phyloP scores from a whole-genome alignment of 2,113 vertebrate genomes.

The Ophthalmolycus amberensis region DNA sequence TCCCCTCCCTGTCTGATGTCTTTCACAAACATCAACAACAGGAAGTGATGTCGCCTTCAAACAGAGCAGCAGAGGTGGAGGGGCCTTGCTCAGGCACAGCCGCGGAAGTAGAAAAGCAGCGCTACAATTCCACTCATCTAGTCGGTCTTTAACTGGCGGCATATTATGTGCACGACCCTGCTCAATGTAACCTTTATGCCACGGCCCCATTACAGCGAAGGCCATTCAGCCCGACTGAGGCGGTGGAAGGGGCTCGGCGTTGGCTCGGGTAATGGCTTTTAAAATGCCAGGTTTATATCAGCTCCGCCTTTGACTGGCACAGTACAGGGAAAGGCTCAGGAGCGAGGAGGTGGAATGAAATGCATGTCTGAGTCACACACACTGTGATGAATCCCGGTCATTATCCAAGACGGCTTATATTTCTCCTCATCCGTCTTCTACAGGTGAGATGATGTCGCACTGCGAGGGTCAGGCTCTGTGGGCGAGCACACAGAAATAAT shows the following conservation, averaged over 20 bases:
- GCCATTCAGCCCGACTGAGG: conserved; percentile 6
- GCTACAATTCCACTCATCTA: not conserved
- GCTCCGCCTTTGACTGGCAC: not conserved
- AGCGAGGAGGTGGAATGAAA: conserved; percentile 1
- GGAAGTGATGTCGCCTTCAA: not conserved
- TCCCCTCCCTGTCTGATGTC: too few species aligned
- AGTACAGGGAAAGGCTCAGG: not conserved
- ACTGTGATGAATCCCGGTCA: not conserved
- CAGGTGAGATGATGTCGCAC: not conserved
- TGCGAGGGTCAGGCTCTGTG: not conserved
- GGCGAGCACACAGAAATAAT: too few species aligned
- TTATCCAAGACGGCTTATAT: not conserved
- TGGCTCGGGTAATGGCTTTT: conserved; percentile 27
- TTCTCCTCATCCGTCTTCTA: not conserved
- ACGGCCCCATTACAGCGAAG: not conserved
- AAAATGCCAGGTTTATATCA: conserved; percentile 27
- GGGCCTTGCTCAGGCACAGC: not conserved
- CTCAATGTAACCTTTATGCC: conserved; percentile 2
- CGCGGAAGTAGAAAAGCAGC: not conserved
- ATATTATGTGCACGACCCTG: not conserved
- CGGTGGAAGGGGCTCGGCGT: not conserved
- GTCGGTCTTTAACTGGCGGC: not conserved
- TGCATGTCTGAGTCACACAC: conserved; percentile 8
- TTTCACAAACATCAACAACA: too few species aligned
- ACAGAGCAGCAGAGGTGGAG: not conserved